Conservation (phyloP, 2,797 vertebrate species). For the Glossophaga mutica region DNA sequence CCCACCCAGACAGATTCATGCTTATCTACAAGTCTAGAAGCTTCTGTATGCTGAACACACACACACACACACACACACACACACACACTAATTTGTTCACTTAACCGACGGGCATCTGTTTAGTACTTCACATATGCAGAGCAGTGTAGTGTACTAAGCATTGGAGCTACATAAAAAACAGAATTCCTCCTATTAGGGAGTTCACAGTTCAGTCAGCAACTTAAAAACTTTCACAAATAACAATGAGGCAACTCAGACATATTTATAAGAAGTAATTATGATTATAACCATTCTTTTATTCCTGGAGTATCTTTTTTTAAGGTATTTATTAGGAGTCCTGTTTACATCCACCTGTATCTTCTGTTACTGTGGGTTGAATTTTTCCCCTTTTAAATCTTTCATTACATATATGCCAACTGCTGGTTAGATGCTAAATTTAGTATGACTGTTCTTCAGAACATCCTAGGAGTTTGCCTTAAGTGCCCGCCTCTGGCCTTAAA, state of each 20-base stretch:
- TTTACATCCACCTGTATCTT: not conserved
- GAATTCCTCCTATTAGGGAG: not conserved
- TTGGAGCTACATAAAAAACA: not conserved
- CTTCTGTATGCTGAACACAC: not conserved
- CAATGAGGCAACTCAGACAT: not conserved
- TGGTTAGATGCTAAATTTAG: conserved; percentile 66
- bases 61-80: not conserved
- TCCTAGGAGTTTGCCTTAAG: conserved; percentile 52
- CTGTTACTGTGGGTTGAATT: not conserved
- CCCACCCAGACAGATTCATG: not conserved
- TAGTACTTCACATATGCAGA: not conserved
- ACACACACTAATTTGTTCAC: not conserved
- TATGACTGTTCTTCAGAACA: conserved; percentile 25
- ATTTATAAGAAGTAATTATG: not conserved
- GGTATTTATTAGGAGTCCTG: not conserved
- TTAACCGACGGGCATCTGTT: not conserved
- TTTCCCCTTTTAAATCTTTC: conserved; percentile 59
- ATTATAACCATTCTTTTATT: not conserved
- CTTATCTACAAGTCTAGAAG: not conserved
- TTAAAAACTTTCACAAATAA: not conserved
- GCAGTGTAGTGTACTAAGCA: not conserved
- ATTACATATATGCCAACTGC: conserved; percentile 26
- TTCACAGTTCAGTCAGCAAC: not conserved
- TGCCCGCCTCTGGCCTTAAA: conserved; percentile 62
- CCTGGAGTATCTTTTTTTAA: not conserved